Conservation (phyloP, 2,797 vertebrate species). For the Tarsius wallacei region DNA sequence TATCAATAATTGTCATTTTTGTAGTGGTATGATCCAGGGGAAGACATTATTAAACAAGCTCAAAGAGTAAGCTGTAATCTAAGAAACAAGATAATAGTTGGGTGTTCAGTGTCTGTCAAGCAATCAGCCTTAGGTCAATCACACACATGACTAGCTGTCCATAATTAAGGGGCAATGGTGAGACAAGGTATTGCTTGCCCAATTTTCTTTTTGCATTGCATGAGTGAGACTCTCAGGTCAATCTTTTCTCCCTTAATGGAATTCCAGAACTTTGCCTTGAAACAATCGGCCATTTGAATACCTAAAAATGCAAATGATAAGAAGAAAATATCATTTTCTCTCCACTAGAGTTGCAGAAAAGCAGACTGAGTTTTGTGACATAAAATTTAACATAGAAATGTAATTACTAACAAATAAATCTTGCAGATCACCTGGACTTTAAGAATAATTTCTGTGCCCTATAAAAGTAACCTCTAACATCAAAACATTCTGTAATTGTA, state of each 20-base stretch:
- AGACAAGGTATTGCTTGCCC: background rate
- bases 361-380: background rate
- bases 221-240: background rate
- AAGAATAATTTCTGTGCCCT: background rate
- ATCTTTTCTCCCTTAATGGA: background rate
- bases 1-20: background rate
- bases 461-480: background rate
- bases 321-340: background rate
- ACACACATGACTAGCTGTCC: background rate
- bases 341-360: background rate
- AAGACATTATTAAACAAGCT: background rate
- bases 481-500: background rate
- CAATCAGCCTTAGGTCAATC: background rate
- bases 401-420: background rate
- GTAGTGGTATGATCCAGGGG: background rate
- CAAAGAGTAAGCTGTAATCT: background rate
- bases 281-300: too few relatives aligned
- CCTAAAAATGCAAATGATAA: conserved; percentile 8
- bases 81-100: conserved; percentile 38
- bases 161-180: background rate
- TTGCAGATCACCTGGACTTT: background rate
- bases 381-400: background rate
- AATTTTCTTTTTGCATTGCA: background rate
- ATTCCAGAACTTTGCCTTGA: too few relatives aligned
- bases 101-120: background rate